Evolutionary conservation across 2,113 vertebrate species (phyloP), one percentile per base, ranked within the genome.

Genomic region (Bolborhynchus lineola): DNA sequence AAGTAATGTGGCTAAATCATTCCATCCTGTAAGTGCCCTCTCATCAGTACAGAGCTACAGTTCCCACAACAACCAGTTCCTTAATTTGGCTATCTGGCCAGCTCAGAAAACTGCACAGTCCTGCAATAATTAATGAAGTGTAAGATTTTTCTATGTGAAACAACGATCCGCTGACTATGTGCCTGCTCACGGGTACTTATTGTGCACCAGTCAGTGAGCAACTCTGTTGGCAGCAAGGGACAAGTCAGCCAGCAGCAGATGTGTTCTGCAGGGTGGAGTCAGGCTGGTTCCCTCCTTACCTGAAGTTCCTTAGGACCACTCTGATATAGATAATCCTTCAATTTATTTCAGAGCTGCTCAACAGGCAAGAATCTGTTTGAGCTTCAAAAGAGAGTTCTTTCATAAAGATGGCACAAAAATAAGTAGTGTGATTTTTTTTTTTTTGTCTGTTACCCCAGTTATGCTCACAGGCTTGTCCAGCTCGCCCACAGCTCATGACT

Each of bases 321-420:
- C 49, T 29, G 75, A 78, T 70, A 82, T 39, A 46, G 33, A 74
- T 72, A 82, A 93, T 74, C 33, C 53, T 65, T 69, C 25, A 17
- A 42, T 24, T 92, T 77, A 35, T 59, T 86, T 88, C 74, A 75
- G 72, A 94, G 68, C 68, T 68, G 53, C 60, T 95, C 72, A 86
- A 81, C 26, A 44, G 42, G 44, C 39, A 90, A 57, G 50, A 83
- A 76, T 68, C 42, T 37, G 21, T 64, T 86, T 86, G 33, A 84
- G 65, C 21, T 25, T 14, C 10, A 52, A 87, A 94, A 76, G 42
- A 74, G 26, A 83, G 39, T 31, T 52, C 20, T 80, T 90, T 78
- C 42, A 74, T 25, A n/a, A 90, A 71, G 44, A 60, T 11, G 7
- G 13, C 64, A 28, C 29, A 41, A 76, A 67, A 79, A n/a, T 62